A percentile compares a stretch with the other conserved stretches of the same genome.
phyloP scores from a whole-genome alignment of 2,888 invertebrate species.

The Mesorhabditis sp. region DNA sequence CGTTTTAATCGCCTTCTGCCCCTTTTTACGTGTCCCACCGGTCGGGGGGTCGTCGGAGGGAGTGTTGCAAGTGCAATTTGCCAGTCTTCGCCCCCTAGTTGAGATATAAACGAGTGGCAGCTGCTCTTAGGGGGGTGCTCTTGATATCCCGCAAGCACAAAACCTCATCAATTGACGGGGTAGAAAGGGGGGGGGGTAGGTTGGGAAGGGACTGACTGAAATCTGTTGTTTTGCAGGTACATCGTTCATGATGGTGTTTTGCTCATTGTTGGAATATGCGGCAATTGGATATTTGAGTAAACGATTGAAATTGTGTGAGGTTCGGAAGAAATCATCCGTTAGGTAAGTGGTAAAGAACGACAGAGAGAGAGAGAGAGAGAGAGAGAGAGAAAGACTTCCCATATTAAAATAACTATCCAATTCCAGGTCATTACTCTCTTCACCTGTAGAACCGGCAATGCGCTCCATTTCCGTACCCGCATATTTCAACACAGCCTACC shows the following conservation, averaged over 20 bases:
- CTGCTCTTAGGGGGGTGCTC: neutral
- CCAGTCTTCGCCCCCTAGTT: no score
- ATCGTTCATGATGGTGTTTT: slow-evolving; percentile 98
- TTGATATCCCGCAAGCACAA: neutral
- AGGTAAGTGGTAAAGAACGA: slow-evolving; percentile 11
- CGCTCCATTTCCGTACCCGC: slow-evolving; percentile 11
- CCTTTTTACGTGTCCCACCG: no score
- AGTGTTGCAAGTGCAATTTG: slow-evolving; percentile 7
- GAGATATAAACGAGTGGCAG: neutral
- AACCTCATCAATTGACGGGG: neutral
- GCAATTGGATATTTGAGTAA: slow-evolving; percentile 96
- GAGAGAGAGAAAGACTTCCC: slow-evolving; percentile 9
- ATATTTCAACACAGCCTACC: slow-evolving; percentile 39
- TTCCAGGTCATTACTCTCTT: neutral
- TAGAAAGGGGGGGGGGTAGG: neutral
- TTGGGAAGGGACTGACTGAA: slow-evolving; percentile 6
- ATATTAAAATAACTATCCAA: neutral
- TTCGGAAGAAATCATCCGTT: slow-evolving; percentile 22
- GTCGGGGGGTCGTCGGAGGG: neutral
- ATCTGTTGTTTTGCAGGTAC: slow-evolving; percentile 29
- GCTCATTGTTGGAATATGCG: slow-evolving; percentile 91
- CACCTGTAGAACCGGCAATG: slow-evolving; percentile 12
- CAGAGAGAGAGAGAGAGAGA: neutral
- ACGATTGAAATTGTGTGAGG: slow-evolving; percentile 34
- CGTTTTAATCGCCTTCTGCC: no score